Percentiles rank a stretch among this genome's conserved stretches.
Evolutionary conservation across 2,113 vertebrate species (phyloP).

Genomic region (Podilymbus podiceps): DNA sequence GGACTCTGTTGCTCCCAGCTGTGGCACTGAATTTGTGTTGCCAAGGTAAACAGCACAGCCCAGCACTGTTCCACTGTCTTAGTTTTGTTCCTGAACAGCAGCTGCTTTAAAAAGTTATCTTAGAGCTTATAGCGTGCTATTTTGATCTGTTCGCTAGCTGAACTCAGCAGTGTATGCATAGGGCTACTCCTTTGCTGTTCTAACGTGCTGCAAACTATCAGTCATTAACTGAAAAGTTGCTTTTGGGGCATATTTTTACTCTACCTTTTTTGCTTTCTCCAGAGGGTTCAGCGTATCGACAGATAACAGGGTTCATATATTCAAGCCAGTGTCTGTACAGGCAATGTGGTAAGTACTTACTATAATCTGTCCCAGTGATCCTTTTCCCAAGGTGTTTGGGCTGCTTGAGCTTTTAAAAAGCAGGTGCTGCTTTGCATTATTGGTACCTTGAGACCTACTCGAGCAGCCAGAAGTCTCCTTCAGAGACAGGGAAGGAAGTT

Average conservation of each 20-base stretch:
- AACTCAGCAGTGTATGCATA: constrained; percentile 1
- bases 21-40: constrained; percentile 60
- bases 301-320: constrained; percentile 93
- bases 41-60: constrained; percentile 61
- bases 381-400: background rate
- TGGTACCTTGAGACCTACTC: background rate
- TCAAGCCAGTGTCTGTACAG: constrained; percentile 97
- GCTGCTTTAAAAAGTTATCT: constrained; percentile 11
- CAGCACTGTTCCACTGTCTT: constrained; percentile 22
- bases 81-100: constrained; percentile 7
- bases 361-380: background rate
- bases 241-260: background rate
- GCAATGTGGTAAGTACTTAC: constrained; percentile 91
- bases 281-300: constrained; percentile 95
- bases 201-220: background rate
- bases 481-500: background rate
- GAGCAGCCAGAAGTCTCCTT: background rate
- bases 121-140: constrained; percentile 53
- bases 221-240: background rate
- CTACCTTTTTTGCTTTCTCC: constrained; percentile 22
- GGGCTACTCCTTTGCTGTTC: constrained; percentile 1
- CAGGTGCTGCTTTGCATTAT: background rate
- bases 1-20: constrained; percentile 43
- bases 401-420: background rate
- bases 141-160: constrained; percentile 33